Conservation (phyloP, 2,888 invertebrate species). For the Thymelicus lineola region DNA sequence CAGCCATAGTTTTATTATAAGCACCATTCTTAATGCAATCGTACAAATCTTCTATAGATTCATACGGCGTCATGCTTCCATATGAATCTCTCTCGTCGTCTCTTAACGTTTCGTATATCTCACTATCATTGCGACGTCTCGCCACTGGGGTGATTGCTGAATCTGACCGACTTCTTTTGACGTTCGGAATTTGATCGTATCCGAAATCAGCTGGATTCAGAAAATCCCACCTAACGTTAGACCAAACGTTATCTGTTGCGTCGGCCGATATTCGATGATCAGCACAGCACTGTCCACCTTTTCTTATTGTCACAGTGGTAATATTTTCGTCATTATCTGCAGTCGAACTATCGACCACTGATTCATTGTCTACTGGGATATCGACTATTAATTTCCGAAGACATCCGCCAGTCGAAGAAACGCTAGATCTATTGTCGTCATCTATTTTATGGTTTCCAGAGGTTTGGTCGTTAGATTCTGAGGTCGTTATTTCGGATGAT, state of each 20-base stretch:
- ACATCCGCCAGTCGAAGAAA: constrained; percentile 63
- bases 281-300: constrained; percentile 72
- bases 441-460: constrained; percentile 63
- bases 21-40: constrained; percentile 80
- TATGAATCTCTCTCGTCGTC: constrained; percentile 73
- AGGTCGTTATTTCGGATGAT: constrained; percentile 68
- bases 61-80: constrained; percentile 79
- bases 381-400: constrained; percentile 74
- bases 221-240: constrained; percentile 79
- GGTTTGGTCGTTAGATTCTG: constrained; percentile 65
- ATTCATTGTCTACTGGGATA: constrained; percentile 72
- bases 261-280: constrained; percentile 81
- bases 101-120: constrained; percentile 74
- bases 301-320: constrained; percentile 72
- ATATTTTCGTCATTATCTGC: constrained; percentile 71
- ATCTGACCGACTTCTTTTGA: constrained; percentile 78
- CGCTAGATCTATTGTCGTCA: constrained; percentile 66
- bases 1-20: constrained; percentile 68
- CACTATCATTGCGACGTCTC: constrained; percentile 63
- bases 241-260: constrained; percentile 77
- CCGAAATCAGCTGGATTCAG: constrained; percentile 77
- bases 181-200: constrained; percentile 75
- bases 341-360: constrained; percentile 65
- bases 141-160: constrained; percentile 75
- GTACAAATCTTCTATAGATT: constrained; percentile 80